A percentile compares a stretch with the other conserved stretches of the same genome.
Conservation (phyloP, 2,113 vertebrate species). For the Megaceryle maxima region DNA sequence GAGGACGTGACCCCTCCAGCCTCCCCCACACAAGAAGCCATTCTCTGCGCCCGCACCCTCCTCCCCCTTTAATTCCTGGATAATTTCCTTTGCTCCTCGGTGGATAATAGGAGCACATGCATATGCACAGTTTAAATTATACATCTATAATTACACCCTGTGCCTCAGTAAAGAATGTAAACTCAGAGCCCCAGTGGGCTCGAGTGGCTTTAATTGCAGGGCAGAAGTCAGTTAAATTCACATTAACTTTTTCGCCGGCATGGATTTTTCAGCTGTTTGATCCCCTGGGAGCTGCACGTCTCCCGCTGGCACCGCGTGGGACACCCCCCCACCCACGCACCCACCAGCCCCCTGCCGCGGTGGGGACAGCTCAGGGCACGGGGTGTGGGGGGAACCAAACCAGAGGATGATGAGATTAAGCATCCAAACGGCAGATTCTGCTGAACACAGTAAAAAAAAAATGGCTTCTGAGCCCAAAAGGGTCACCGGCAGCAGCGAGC, state of each 20-base stretch:
- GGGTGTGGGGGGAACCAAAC: neutral
- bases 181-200: conserved; percentile 55
- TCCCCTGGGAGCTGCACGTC: neutral
- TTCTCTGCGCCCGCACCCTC: neutral
- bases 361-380: neutral
- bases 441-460: neutral
- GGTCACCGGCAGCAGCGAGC: fast-evolving
- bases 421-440: neutral
- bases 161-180: conserved; percentile 56
- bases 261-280: neutral
- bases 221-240: conserved; percentile 60
- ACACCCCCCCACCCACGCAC: neutral
- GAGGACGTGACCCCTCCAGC: conserved; percentile 24
- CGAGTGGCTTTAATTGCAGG: conserved; percentile 58
- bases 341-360: neutral
- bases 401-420: neutral
- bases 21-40: conserved; percentile 54
- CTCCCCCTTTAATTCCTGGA: conserved; percentile 55
- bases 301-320: neutral
- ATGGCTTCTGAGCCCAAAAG: neutral
- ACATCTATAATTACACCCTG: conserved; percentile 64
- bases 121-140: conserved; percentile 60
- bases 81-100: conserved; percentile 60
- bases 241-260: conserved; percentile 21
- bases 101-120: conserved; percentile 37